phyloP scores from a whole-genome alignment of 2,113 vertebrate genomes.

The Gasterosteus nipponicus region DNA sequence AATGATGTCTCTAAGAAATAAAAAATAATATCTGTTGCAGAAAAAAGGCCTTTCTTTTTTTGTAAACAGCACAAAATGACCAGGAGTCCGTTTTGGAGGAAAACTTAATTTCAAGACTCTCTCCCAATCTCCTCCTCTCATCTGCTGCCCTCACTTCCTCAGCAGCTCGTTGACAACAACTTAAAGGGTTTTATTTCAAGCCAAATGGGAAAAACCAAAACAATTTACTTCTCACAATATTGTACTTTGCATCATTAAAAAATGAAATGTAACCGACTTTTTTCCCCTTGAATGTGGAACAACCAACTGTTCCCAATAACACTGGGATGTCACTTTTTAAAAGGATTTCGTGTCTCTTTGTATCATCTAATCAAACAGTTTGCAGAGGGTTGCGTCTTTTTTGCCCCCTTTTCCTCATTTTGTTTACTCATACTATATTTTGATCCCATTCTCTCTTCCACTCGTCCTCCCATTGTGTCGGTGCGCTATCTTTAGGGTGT shows the following conservation, averaged over 20 bases:
- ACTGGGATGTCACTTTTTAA: not conserved
- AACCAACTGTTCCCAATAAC: not conserved
- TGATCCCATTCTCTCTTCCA: conserved; percentile 37
- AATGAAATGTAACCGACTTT: not conserved
- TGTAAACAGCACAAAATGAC: conserved; percentile 35
- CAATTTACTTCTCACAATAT: not conserved
- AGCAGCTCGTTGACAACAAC: conserved; percentile 2
- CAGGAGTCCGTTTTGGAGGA: conserved; percentile 25
- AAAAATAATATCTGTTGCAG: conserved; percentile 6
- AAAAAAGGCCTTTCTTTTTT: conserved; percentile 1
- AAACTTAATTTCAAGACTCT: conserved; percentile 51
- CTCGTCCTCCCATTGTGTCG: conserved; percentile 54
- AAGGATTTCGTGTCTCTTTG: conserved; percentile 10
- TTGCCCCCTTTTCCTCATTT: conserved; percentile 13
- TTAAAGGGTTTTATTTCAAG: conserved; percentile 7
- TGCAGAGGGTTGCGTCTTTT: conserved; percentile 41
- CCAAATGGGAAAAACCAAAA: not conserved
- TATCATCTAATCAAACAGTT: conserved; percentile 24
- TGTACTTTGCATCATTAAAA: not conserved
- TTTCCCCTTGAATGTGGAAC: not conserved
- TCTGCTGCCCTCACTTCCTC: conserved; percentile 26
- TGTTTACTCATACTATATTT: conserved; percentile 53
- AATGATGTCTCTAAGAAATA: not conserved
- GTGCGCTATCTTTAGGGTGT: conserved; percentile 61
- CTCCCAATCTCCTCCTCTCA: conserved; percentile 34